Conservation (phyloP, 2,113 vertebrate species). For the Platysteira castanea region DNA sequence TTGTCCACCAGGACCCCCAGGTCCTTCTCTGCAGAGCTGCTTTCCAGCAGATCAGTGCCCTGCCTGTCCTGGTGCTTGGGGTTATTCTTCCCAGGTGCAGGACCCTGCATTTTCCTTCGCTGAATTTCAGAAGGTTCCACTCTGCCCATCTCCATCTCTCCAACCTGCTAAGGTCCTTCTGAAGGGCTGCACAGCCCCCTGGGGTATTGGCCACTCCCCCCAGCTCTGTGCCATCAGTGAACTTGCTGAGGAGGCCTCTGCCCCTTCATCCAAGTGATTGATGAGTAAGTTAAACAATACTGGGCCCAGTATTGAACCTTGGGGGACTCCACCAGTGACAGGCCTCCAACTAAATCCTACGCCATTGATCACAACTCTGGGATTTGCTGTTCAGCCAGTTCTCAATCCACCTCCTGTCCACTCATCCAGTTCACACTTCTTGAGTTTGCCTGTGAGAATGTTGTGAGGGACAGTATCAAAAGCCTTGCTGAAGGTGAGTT, state of each 20-base stretch:
- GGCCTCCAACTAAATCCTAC: neutral
- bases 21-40: neutral
- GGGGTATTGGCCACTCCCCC: rapidly evolving
- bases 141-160: neutral
- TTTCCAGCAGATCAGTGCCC: neutral
- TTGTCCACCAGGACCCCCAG: neutral
- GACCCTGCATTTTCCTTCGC: rapidly evolving
- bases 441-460: neutral
- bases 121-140: neutral
- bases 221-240: neutral
- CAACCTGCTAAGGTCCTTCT: rapidly evolving
- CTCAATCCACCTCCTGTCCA: neutral
- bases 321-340: neutral
- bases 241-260: neutral
- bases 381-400: neutral
- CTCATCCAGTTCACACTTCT: neutral
- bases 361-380: neutral
- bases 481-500: neutral
- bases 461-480: neutral
- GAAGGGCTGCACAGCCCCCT: neutral
- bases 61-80: neutral
- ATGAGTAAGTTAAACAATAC: neutral
- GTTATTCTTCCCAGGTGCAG: neutral
- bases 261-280: neutral
- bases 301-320: neutral